Conservation (phyloP, 1,140 invertebrate genomes). For the Helicoverpa zea region DNA sequence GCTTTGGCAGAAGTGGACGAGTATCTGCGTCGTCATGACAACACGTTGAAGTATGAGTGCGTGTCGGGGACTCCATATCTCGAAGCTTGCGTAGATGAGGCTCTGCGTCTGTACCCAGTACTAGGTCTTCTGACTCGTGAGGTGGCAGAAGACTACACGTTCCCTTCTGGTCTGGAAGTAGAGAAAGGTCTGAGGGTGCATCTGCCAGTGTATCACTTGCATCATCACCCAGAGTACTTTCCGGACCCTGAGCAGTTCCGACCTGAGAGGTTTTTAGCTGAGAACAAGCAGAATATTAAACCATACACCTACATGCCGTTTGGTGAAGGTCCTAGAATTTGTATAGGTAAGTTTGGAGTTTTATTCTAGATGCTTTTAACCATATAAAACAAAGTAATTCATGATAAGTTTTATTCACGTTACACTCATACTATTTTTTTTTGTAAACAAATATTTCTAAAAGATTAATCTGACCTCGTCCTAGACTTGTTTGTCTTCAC, state of each 20-base stretch:
- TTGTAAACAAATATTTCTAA: too few relatives aligned
- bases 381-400: too few relatives aligned
- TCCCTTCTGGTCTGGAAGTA: conserved; percentile 69
- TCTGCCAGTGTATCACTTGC: conserved; percentile 74
- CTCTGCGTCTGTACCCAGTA: conserved; percentile 72
- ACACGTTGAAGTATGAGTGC: conserved; percentile 74
- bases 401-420: too few relatives aligned
- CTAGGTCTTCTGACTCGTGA: conserved; percentile 63
- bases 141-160: conserved; percentile 68
- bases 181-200: conserved; percentile 64
- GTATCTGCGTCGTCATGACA: conserved; percentile 70
- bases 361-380: too few relatives aligned
- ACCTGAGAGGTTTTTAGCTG: conserved; percentile 89
- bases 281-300: conserved; percentile 59
- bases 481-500: too few relatives aligned
- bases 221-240: conserved; percentile 84
- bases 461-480: too few relatives aligned
- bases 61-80: conserved; percentile 76
- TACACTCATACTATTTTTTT: too few relatives aligned
- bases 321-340: conserved; percentile 60
- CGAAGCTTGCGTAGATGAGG: conserved; percentile 67
- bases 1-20: conserved; percentile 86
- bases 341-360: background rate
- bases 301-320: conserved; percentile 61
- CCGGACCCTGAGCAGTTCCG: conserved; percentile 86